Evolutionary conservation across 2,113 vertebrate species (phyloP), one percentile per base, ranked within the genome.

Genomic region (Rhizomys pruinosus): DNA sequence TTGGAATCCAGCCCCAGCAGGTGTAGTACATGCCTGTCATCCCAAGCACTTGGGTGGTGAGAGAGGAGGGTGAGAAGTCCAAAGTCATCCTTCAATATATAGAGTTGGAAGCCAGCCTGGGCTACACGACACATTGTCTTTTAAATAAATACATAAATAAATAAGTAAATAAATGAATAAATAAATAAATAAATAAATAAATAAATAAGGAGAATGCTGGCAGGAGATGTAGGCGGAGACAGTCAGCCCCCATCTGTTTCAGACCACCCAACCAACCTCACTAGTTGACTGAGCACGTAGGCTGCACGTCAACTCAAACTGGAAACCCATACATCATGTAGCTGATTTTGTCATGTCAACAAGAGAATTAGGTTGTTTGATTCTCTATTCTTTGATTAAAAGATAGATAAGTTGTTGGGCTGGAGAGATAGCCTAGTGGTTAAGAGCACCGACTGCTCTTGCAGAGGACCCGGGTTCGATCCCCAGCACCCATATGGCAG

Each of bases 351-450:
- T 64, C 25, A 47, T 10, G 11, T 59, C 23, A 32, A 8, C 42
- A 59, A 1, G 72, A 10, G 27, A 85, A 47, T 63, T 32, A 42
- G 16, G 29, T 71, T 71, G n/a, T 27, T 69, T 34, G 16, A 74
- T 42, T 88, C 44, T 32, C 66, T 91, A n/a, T 73, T 69, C 39
- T 44, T 86, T 73, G 39, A 84, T 72, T 78, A 90, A 94, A 78
- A 82, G 37, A 66, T 57, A 42, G 47, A 39, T 90, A n/a, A n/a
- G n/a, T n/a, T n/a, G n/a, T n/a, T n/a, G n/a, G n/a, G n/a, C n/a
- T n/a, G n/a, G n/a, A n/a, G n/a, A n/a, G n/a, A n/a, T n/a, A n/a
- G n/a, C n/a, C n/a, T n/a, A n/a, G n/a, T n/a, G n/a, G n/a, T n/a
- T n/a, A n/a, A n/a, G n/a, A n/a, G n/a, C n/a, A n/a, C n/a, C n/a